These are phyloP conservation scores for Psettodes erumei DNA, from an alignment of 2,113 vertebrate genomes.

Conservation along the genomic window DNA sequence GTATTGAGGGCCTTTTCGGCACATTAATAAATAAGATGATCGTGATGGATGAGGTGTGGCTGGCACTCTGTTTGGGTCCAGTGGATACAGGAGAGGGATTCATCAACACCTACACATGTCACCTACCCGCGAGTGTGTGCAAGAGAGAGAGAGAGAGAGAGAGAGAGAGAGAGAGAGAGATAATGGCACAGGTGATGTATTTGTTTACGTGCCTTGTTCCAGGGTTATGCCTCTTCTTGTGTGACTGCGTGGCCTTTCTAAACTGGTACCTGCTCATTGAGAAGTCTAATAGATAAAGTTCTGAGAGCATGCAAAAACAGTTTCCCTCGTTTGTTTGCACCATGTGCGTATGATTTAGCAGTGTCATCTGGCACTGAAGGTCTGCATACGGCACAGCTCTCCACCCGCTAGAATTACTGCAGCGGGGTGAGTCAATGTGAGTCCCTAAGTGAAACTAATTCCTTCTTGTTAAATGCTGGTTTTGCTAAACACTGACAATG, in stretches of 20 bases:
- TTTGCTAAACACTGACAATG: slow-evolving; percentile 47
- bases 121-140: slow-evolving; percentile 35
- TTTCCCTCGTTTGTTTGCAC: slow-evolving; percentile 24
- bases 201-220: slow-evolving; percentile 62
- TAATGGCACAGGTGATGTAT: slow-evolving; percentile 62
- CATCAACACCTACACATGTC: slow-evolving; percentile 68
- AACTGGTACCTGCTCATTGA: neutral
- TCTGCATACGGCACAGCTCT: slow-evolving; percentile 43
- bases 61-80: slow-evolving; percentile 67
- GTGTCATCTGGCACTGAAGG: slow-evolving; percentile 37
- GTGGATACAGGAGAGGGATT: slow-evolving; percentile 65
- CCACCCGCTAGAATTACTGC: slow-evolving; percentile 41
- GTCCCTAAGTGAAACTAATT: slow-evolving; percentile 65
- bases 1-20: slow-evolving; percentile 71
- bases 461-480: slow-evolving; percentile 39
- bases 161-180: slow-evolving; percentile 52
- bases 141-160: slow-evolving; percentile 34
- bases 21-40: slow-evolving; percentile 80
- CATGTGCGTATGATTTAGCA: slow-evolving; percentile 25
- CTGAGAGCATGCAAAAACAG: slow-evolving; percentile 27
- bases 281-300: slow-evolving; percentile 25
- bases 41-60: slow-evolving; percentile 79
- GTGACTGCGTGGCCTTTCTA: neutral
- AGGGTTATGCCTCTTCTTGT: slow-evolving; percentile 49
- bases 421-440: slow-evolving; percentile 56